Evolutionary conservation across 1,140 invertebrate species (phyloP).

Genomic region (Hylaeus anthracinus): DNA sequence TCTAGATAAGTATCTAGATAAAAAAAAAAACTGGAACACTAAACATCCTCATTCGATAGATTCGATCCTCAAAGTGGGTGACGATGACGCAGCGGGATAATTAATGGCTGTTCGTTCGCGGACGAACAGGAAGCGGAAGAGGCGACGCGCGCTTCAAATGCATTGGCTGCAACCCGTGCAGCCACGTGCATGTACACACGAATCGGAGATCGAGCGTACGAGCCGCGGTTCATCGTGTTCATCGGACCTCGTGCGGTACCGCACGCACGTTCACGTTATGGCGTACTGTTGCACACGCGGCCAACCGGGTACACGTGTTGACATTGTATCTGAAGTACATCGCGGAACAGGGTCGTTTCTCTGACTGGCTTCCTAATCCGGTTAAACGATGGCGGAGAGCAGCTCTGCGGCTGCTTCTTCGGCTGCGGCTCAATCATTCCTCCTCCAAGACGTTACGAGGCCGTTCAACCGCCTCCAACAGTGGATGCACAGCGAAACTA

Average conservation of each 20-base stretch:
- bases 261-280: conserved; percentile 6
- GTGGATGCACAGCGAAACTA: conserved; percentile 27
- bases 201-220: not conserved
- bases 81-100: not conserved
- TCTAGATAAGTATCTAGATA: too few relatives aligned
- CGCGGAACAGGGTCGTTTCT: conserved; percentile 65
- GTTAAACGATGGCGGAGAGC: conserved; percentile 67
- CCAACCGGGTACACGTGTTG: conserved; percentile 23
- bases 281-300: not conserved
- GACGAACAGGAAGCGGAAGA: conserved; percentile 42
- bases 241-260: conserved; percentile 11
- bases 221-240: conserved; percentile 17
- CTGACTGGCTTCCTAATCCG: conserved; percentile 74
- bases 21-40: too few relatives aligned
- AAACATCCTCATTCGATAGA: not conserved
- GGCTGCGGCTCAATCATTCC: conserved; percentile 68
- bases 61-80: not conserved
- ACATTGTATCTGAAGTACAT: conserved; percentile 55
- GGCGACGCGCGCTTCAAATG: conserved; percentile 10
- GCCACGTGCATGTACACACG: conserved; percentile 16
- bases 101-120: conserved; percentile 22
- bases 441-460: conserved; percentile 69
- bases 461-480: conserved; percentile 69
- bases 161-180: conserved; percentile 25
- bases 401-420: conserved; percentile 63